phyloP scores from a whole-genome alignment of 2,113 vertebrate species.

The Ophthalmotilapia sp. region DNA sequence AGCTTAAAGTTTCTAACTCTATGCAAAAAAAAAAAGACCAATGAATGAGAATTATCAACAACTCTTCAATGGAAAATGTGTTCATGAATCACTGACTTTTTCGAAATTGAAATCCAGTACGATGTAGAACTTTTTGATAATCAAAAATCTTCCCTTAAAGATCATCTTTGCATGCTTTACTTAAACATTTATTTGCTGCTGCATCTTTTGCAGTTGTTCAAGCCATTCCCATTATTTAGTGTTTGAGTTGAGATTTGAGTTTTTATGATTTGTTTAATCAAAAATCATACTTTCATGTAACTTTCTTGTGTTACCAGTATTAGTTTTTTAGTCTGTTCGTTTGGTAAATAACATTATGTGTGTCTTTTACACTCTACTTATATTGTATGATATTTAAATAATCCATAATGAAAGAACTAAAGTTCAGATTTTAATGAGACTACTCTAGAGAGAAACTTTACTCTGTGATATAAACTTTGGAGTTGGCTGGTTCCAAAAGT shows the following conservation, averaged over 20 bases:
- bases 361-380: not conserved
- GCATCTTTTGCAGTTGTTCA: rapidly evolving
- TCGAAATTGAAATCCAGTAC: not conserved
- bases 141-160: not conserved
- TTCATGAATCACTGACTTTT: not conserved
- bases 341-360: not conserved
- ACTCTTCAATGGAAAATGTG: not conserved
- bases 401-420: not conserved
- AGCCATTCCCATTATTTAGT: not conserved
- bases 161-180: not conserved
- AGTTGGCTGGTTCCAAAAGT: not conserved
- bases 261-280: not conserved
- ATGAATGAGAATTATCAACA: not conserved
- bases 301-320: not conserved
- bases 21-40: not conserved
- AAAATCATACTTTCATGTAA: not conserved
- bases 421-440: not conserved
- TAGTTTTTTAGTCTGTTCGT: not conserved
- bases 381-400: not conserved
- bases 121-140: not conserved
- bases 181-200: not conserved
- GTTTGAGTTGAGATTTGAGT: not conserved
- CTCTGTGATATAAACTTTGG: not conserved
- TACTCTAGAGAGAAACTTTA: not conserved
- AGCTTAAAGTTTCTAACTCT: not conserved